Percentiles rank a stretch among this genome's conserved stretches.
phyloP scores from a whole-genome alignment of 2,113 vertebrate genomes.

The Alouatta palliata region DNA sequence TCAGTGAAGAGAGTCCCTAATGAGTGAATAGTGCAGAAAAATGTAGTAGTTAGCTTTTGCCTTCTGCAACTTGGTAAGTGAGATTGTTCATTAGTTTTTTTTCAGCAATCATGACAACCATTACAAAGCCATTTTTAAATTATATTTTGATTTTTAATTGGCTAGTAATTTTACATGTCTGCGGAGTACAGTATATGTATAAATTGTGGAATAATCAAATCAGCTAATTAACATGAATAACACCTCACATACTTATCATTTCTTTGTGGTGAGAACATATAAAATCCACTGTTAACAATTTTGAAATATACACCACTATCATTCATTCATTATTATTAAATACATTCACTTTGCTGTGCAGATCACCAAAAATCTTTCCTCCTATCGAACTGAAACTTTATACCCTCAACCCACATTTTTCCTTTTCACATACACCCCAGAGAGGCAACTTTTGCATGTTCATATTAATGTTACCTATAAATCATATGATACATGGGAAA shows the following conservation, averaged over 20 bases:
- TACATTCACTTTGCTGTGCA: not conserved
- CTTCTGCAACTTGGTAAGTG: not conserved
- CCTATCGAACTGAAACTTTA: not conserved
- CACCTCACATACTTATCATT: not conserved
- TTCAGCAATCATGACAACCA: not conserved
- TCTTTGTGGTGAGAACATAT: not conserved
- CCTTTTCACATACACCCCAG: not conserved
- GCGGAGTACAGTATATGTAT: not conserved
- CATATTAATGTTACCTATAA: not conserved
- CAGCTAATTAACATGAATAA: not conserved
- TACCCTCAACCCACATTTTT: not conserved
- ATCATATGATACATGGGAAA: not conserved
- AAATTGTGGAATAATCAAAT: not conserved
- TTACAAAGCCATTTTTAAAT: not conserved
- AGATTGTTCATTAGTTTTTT: not conserved
- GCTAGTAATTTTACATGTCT: not conserved
- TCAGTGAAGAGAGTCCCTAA: not conserved
- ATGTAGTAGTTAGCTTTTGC: not conserved
- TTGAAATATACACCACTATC: not conserved
- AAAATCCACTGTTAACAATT: not conserved
- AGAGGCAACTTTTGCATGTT: not conserved
- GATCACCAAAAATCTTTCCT: not conserved
- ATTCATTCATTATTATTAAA: not conserved
- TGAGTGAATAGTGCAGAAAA: not conserved
- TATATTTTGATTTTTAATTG: too few species aligned